These are phyloP conservation scores for Imbricaverruca yamaguchii DNA, from an alignment of 2,888 invertebrate genomes.

Conservation along the genomic window DNA sequence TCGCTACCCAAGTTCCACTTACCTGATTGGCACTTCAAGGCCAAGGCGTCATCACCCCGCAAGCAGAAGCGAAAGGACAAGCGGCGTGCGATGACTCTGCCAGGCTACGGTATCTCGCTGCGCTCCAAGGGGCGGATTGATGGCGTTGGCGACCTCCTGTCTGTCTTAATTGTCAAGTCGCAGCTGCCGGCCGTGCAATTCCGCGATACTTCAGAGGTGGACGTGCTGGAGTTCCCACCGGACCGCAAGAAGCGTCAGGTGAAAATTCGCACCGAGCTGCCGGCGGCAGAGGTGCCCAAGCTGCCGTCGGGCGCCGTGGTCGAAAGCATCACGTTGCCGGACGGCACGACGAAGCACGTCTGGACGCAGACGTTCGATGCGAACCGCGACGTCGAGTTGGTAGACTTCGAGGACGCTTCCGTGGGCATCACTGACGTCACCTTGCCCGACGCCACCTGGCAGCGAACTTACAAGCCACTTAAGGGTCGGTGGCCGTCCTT, in stretches of 20 bases:
- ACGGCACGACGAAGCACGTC: conserved; percentile 1
- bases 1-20: neutral
- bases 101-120: neutral
- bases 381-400: neutral
- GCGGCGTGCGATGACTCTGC: neutral
- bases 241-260: neutral
- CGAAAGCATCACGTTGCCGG: neutral
- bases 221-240: neutral
- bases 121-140: conserved; percentile 3
- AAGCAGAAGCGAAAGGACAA: conserved; percentile 10
- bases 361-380: conserved; percentile 19
- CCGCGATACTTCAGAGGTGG: conserved; percentile 1
- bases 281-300: neutral
- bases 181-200: neutral
- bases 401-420: neutral
- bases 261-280: neutral
- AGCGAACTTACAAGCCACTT: neutral
- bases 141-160: neutral
- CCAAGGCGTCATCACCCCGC: neutral
- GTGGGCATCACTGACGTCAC: neutral
- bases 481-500: neutral
- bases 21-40: conserved; percentile 11
- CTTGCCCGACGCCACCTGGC: neutral
- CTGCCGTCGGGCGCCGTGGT: neutral
- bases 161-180: neutral